Percentiles rank a stretch among this genome's conserved stretches.
Evolutionary conservation across 1,140 invertebrate species (phyloP).

Genomic region (Brachionus angularis): DNA sequence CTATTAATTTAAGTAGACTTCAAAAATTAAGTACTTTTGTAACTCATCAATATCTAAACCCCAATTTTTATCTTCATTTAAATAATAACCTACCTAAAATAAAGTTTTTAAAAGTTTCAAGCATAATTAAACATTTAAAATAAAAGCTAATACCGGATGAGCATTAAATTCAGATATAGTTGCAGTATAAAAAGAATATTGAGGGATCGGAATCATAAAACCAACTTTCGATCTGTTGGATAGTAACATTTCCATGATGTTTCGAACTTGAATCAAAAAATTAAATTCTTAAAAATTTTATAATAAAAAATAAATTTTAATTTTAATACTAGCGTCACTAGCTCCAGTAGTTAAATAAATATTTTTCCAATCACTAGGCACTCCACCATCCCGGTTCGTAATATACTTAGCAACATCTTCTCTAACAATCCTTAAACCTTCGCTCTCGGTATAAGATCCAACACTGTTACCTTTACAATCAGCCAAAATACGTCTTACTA

Average conservation of each 20-base stretch:
- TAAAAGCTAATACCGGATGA: too few relatives aligned
- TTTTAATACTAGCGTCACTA: conserved; percentile 83
- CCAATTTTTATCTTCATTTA: conserved; percentile 87
- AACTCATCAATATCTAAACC: conserved; percentile 74
- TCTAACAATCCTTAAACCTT: conserved; percentile 75
- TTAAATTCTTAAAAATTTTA: too few relatives aligned
- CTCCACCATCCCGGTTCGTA: conserved; percentile 71
- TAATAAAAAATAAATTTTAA: too few relatives aligned
- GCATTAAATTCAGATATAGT: conserved; percentile 65
- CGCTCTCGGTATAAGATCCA: conserved; percentile 57
- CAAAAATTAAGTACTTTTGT: too few relatives aligned
- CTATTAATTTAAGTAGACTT: too few relatives aligned
- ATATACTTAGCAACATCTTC: conserved; percentile 90
- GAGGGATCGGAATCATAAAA: conserved; percentile 88
- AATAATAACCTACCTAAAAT: conserved; percentile 81
- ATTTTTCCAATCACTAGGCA: conserved; percentile 70
- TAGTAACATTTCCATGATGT: conserved; percentile 60
- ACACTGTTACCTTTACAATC: conserved; percentile 77
- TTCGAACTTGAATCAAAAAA: too few relatives aligned
- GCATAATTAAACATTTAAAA: too few relatives aligned
- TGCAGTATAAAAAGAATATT: conserved; percentile 95
- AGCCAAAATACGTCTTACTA: conserved; percentile 69
- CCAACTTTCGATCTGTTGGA: conserved; percentile 54
- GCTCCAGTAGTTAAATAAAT: conserved; percentile 84
- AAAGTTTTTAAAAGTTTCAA: too few relatives aligned